A percentile compares a stretch with the other conserved stretches of the same genome.
Evolutionary conservation across 2,113 vertebrate genomes (phyloP).

Genomic region (Prinia subflava): DNA sequence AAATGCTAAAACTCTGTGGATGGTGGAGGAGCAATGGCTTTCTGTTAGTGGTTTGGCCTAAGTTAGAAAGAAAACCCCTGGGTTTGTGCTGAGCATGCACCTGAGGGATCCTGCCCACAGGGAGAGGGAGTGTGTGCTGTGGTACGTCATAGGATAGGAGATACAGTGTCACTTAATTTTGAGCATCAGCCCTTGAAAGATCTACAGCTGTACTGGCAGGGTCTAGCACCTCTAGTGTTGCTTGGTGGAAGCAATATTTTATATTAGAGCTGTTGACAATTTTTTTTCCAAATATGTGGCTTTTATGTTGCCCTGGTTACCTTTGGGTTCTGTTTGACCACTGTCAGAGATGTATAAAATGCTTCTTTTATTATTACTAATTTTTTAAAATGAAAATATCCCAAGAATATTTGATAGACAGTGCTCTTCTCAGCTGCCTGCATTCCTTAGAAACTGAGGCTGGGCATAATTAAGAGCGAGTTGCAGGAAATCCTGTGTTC

Average conservation of each 20-base stretch:
- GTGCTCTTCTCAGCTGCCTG: neutral
- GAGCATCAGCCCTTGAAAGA: neutral
- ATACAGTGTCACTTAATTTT: neutral
- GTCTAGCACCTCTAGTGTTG: neutral
- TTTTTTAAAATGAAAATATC: neutral
- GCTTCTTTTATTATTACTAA: neutral
- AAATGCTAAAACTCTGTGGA: neutral
- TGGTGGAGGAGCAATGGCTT: neutral
- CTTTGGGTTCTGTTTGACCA: neutral
- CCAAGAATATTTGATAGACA: neutral
- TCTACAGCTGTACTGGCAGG: neutral
- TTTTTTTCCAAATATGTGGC: neutral
- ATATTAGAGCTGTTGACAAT: neutral
- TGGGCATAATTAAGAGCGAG: neutral
- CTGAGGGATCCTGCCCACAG: fast-evolving
- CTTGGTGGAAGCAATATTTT: neutral
- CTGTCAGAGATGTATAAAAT: neutral
- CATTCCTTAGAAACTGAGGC: neutral
- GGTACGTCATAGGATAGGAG: neutral
- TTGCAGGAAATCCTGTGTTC: neutral
- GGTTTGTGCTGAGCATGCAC: neutral
- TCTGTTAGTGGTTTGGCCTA: neutral
- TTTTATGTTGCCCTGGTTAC: neutral
- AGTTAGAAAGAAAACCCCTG: no score
- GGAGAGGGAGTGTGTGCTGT: fast-evolving